These are phyloP conservation scores for Meteorus sp. DNA, from an alignment of 1,140 invertebrate genomes.

Conservation along the genomic window DNA sequence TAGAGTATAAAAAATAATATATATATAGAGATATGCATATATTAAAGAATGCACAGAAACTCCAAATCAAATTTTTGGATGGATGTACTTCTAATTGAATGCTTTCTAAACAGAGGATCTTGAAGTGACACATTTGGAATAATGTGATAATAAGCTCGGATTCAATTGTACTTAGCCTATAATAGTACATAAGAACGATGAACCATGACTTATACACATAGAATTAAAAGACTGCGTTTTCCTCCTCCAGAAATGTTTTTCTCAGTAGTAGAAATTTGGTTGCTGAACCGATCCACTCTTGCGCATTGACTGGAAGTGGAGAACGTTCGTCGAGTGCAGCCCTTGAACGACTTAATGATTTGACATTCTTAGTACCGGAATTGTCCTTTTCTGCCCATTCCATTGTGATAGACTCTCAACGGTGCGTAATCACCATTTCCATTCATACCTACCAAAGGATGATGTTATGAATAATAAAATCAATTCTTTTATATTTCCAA, in stretches of 20 bases:
- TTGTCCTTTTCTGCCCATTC: slow-evolving; percentile 74
- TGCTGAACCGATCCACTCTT: no score
- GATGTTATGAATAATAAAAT: slow-evolving; percentile 11
- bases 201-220: not conserved
- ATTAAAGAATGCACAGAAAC: no score
- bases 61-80: not conserved
- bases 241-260: no score
- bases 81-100: no score
- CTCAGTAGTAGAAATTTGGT: not conserved
- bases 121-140: no score
- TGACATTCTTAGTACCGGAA: slow-evolving; percentile 68
- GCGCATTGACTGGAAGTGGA: not conserved
- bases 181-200: no score
- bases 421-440: slow-evolving; percentile 76
- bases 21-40: no score
- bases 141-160: no score
- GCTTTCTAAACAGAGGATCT: no score
- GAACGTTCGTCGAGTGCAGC: not conserved
- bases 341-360: not conserved
- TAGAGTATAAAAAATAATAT: slow-evolving; percentile 3
- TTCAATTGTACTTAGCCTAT: no score
- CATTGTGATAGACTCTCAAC: slow-evolving; percentile 76
- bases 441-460: slow-evolving; percentile 62
- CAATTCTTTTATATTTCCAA: slow-evolving; percentile 10
- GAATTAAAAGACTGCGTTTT: no score